Evolutionary conservation across 92 coral and sea anemone genomes (phyloP), one percentile per base, ranked within the genome.

Genomic region (Parazoanthus swiftii): DNA sequence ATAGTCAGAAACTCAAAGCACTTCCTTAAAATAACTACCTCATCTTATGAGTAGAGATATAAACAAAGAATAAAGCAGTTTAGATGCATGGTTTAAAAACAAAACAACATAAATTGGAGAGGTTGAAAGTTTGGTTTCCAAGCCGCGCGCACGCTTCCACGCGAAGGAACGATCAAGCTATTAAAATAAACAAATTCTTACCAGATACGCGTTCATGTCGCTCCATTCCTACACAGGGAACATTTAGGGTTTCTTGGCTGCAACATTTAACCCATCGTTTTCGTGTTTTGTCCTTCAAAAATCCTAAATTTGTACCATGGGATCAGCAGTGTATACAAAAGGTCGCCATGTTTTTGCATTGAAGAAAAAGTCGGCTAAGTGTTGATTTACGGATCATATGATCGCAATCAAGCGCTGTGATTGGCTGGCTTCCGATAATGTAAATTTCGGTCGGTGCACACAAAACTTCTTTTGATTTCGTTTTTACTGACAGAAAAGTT

Each of bases 371-470:
- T 80, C 35, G 86, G 82, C 86, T 50, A 43, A 74, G 81, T 92
- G 93, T 91, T 92, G 94, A 92, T 81, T 87, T 82, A 86, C 48
- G 72, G 94, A 92, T 92, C 94, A 92, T 89, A 92, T 92, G 94
- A 89, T 88, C 90, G 35, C 20, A 39, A 8, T 71, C 38, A 26
- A 42, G 76, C 70, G 81, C 46, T 77, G 68, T 89, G 92, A 92
- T 92, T 92, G 94, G 94, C 71, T 89, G 86, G n/a, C 25, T 13
- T 8, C 13, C 73, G 39, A 36, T 63, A 81, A 81, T 81, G 86
- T 81, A 81, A 81, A 63, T 81, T 63, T 81, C 56, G 16, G 86
- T 29, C 86, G 36, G 86, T 25, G n/a, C 54, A 51, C 21, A 13
- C 5, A 58, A 25, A 65, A 81, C 70, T 38, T 63, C 63, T 29